Base-by-base conservation (phyloP, 2,113 vertebrate species). In the Oxyura jamaicensis region DNA sequence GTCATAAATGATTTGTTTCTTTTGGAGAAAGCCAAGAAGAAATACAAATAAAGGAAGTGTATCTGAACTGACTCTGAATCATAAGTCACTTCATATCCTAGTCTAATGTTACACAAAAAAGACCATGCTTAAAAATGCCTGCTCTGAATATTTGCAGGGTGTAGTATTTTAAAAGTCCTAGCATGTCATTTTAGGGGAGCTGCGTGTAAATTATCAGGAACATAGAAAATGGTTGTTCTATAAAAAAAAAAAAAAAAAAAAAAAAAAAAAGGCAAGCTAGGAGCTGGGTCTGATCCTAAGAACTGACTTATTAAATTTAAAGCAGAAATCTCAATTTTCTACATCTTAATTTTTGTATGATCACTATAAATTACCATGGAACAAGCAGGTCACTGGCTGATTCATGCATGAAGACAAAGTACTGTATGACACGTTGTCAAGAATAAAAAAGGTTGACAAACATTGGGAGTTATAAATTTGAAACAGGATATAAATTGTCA, bases 1-100 rank as follows among this genome's bases (percentile, higher is more conserved):
- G 44, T 88, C 80, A 73, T 35, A 93, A 96, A 79, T 19, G 13
- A 87, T 92, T 90, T 92, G 77, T 86, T 96, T 84, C 83, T 93
- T 63, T 53, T 50, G 67, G 50, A 85, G 67, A 53, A 91, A 85
- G 44, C 31, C 62, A 46, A 48, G 26, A 65, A 82, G 39, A 92
- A 76, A 83, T 62, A 68, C 46, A 90, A 96, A 86, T 84, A 88
- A 88, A 90, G 36, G 46, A 90, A 62, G 20, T 68, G 53, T 44
- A 44, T 77, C 85, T 93, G 83, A 94, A 62, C 22, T 68, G 53
- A 41, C 44, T 77, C 86, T 93, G 86, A 94, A 53, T 84, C 90
- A 50, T 28, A 76, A 93, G 83, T 91, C 91, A 74, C 50, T 76
- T 89, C 41, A 20, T 39, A 79, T 82, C 80, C 73, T 46, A 53